phyloP scores from a whole-genome alignment of 2,797 vertebrate species.

The Hozukius guyotensis region DNA sequence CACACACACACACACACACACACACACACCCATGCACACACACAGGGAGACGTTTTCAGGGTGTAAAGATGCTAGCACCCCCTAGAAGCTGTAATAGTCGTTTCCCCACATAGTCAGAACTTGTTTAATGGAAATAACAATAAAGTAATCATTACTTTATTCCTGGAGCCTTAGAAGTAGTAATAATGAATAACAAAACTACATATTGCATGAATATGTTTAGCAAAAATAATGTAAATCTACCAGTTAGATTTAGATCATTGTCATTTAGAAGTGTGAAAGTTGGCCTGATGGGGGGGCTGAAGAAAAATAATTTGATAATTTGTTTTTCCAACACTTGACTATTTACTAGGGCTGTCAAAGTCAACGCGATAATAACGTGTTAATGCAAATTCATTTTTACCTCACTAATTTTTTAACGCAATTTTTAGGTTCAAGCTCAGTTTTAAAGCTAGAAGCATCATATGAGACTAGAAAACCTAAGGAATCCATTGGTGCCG shows the following conservation, averaged over 20 bases:
- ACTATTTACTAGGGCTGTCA: background rate
- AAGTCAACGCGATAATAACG: too few relatives aligned
- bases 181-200: background rate
- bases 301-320: background rate
- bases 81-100: background rate
- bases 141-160: background rate
- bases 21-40: background rate
- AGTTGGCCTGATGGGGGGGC: background rate
- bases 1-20: background rate
- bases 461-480: too few relatives aligned
- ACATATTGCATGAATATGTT: background rate
- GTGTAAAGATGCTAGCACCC: background rate
- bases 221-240: background rate
- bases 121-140: background rate
- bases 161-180: background rate
- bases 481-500: too few relatives aligned
- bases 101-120: background rate
- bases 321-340: background rate
- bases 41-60: slow-evolving; percentile 25
- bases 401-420: too few relatives aligned
- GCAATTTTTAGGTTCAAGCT: too few relatives aligned
- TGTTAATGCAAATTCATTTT: too few relatives aligned
- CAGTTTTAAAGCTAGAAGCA: too few relatives aligned
- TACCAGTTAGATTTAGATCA: background rate
- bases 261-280: background rate